Evolutionary conservation across 2,113 vertebrate genomes (phyloP).

Genomic region (Stomatorhinus ivindoensis): DNA sequence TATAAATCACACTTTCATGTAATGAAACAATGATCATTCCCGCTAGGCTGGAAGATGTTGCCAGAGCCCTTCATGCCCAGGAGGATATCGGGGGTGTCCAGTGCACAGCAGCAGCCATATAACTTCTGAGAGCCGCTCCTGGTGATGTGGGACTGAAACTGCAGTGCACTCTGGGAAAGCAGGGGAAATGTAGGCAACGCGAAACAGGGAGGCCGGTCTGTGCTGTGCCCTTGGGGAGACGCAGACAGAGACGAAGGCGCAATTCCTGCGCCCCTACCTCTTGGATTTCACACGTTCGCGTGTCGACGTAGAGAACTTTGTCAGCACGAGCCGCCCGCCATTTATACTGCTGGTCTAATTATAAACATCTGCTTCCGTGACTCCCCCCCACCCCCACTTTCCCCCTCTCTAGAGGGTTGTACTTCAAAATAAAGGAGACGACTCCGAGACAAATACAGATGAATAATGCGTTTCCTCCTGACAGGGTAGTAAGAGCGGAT

Average conservation of each 20-base stretch:
- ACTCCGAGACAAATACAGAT: conserved; percentile 35
- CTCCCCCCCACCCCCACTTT: conserved; percentile 22
- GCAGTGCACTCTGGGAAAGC: neutral
- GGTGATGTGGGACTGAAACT: neutral
- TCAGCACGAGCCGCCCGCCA: neutral
- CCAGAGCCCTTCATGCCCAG: neutral
- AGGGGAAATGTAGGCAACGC: neutral
- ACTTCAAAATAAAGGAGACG: neutral
- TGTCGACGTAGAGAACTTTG: neutral
- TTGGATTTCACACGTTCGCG: neutral
- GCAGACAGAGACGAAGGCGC: neutral
- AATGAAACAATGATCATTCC: conserved; percentile 30
- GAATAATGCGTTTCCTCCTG: conserved; percentile 27
- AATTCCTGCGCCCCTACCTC: neutral
- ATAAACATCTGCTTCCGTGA: conserved; percentile 30
- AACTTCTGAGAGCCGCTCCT: neutral
- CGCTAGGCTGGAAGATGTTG: neutral
- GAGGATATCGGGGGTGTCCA: neutral
- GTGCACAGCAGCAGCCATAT: neutral
- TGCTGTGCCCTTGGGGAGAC: neutral
- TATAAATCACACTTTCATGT: conserved; percentile 42
- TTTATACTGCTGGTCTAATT: conserved; percentile 25
- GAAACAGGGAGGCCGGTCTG: neutral
- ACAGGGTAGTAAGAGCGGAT: neutral
- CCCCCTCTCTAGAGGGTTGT: neutral